phyloP scores from a whole-genome alignment of 1,140 invertebrate species.

The Papilio aristodemus region DNA sequence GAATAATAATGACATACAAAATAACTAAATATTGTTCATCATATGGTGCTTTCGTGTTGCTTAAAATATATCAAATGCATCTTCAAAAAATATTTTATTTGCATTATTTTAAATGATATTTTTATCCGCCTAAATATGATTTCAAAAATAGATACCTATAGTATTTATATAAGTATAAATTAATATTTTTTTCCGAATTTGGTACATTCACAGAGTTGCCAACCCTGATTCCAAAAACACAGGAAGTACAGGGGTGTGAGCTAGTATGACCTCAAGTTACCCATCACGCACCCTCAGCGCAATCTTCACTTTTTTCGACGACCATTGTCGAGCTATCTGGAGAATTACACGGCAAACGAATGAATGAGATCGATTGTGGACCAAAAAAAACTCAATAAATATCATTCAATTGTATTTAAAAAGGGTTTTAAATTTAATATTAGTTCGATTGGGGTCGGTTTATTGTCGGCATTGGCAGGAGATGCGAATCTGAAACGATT shows the following conservation, averaged over 20 bases:
- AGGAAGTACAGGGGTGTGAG: conserved; percentile 78
- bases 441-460: conserved; percentile 61
- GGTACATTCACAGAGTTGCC: conserved; percentile 40
- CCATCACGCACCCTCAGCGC: conserved; percentile 57
- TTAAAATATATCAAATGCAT: too few species aligned
- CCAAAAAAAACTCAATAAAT: conserved; percentile 76
- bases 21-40: too few species aligned
- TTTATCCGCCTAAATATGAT: too few species aligned
- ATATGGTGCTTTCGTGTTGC: too few species aligned
- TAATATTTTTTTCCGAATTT: too few species aligned
- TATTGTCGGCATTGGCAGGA: conserved; percentile 43
- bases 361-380: conserved; percentile 51
- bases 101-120: too few species aligned
- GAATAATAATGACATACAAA: too few species aligned
- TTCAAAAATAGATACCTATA: too few species aligned
- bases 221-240: conserved; percentile 54
- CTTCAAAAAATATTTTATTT: too few species aligned
- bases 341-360: conserved; percentile 57
- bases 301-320: conserved; percentile 45
- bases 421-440: conserved; percentile 78
- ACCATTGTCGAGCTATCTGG: conserved; percentile 61
- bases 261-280: conserved; percentile 75
- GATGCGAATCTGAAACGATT: conserved; percentile 49
- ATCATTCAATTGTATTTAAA: conserved; percentile 77
- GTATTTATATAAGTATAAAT: too few species aligned